Conservation (phyloP, 2,113 vertebrate species). For the Oxyruncus cristatus region DNA sequence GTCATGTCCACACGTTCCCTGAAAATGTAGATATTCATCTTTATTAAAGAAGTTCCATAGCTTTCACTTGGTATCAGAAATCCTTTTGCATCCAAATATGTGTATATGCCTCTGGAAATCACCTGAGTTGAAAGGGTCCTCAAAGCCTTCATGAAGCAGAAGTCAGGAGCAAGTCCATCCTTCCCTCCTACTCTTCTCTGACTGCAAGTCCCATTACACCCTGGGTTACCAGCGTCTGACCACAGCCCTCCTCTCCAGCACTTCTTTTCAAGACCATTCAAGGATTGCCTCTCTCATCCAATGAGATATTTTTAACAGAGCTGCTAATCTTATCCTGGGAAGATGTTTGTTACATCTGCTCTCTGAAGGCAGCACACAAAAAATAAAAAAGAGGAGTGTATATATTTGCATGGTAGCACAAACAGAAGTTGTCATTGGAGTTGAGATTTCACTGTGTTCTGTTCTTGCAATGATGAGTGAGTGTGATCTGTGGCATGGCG, state of each 20-base stretch:
- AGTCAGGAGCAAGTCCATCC: neutral
- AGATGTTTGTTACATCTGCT: neutral
- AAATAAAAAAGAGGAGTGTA: neutral
- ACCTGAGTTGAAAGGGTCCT: neutral
- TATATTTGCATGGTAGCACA: neutral
- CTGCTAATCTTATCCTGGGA: neutral
- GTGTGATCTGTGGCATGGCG: neutral
- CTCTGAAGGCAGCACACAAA: neutral
- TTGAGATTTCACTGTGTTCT: neutral
- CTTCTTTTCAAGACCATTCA: neutral
- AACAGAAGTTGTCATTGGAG: neutral
- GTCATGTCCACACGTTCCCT: neutral
- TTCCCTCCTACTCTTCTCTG: neutral
- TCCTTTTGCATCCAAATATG: fast-evolving
- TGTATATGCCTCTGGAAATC: neutral
- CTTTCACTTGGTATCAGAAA: neutral
- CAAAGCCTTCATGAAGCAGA: neutral
- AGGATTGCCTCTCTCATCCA: neutral
- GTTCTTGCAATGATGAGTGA: fast-evolving
- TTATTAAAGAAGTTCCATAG: neutral
- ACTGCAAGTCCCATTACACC: neutral
- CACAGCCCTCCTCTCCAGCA: neutral
- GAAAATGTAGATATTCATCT: neutral
- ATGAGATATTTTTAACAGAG: neutral
- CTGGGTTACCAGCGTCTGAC: neutral